Percentiles rank a stretch among this genome's conserved stretches.
Evolutionary conservation across 2,888 invertebrate genomes (phyloP).

Genomic region (Chaetogeoica ovagalla): DNA sequence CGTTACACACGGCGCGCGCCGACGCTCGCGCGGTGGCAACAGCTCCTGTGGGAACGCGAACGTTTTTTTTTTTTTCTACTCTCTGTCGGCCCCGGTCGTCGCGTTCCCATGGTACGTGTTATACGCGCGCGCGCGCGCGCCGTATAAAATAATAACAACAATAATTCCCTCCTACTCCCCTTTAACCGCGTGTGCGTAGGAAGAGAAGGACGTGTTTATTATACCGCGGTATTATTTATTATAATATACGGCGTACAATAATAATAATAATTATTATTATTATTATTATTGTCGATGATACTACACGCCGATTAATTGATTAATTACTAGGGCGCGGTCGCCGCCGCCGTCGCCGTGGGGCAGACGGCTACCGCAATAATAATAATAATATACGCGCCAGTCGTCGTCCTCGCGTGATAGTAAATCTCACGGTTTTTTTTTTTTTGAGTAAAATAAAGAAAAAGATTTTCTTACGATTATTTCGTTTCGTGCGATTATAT

Average conservation of each 20-base stretch:
- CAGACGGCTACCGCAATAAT: too few species aligned
- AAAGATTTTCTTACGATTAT: too few species aligned
- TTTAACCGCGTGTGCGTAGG: too few species aligned
- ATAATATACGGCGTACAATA: background rate
- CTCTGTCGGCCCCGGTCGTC: constrained; percentile 1
- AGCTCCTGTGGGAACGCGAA: constrained; percentile 47
- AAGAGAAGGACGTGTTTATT: constrained; percentile 27
- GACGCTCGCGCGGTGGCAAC: constrained; percentile 10
- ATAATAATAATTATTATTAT: constrained; percentile 9
- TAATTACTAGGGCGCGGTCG: constrained; percentile 14
- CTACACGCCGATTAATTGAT: constrained; percentile 40
- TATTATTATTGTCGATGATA: background rate
- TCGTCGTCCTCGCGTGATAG: too few species aligned
- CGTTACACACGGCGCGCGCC: background rate
- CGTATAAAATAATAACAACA: constrained; percentile 9
- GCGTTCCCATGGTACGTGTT: constrained; percentile 49
- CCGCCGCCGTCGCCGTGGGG: too few species aligned
- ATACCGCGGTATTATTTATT: background rate
- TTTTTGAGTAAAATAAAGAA: too few species aligned
- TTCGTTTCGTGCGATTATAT: too few species aligned
- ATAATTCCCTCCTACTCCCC: background rate
- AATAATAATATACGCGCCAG: too few species aligned
- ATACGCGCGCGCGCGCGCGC: constrained; percentile 21
- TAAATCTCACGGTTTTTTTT: too few species aligned
- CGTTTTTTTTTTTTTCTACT: constrained; percentile 15